These are phyloP conservation scores for Turnix velox DNA, from an alignment of 2,113 vertebrate species.

Conservation along the genomic window DNA sequence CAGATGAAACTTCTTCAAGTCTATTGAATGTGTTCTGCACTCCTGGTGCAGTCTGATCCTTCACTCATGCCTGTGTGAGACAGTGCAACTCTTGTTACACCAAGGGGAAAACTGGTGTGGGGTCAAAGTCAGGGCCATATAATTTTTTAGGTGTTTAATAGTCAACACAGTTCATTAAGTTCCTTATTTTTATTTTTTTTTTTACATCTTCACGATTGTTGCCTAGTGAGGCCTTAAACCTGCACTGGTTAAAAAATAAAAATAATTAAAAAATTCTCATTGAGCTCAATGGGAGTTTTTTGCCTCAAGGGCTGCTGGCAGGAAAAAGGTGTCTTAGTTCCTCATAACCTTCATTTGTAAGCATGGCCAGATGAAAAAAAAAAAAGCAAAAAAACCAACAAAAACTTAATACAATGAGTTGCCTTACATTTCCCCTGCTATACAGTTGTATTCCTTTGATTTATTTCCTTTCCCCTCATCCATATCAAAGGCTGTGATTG, in stretches of 20 bases:
- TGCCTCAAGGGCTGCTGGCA: conserved; percentile 18
- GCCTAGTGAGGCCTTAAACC: conserved; percentile 61
- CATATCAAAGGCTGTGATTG: conserved; percentile 56
- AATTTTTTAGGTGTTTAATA: conserved; percentile 46
- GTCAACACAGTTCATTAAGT: conserved; percentile 18
- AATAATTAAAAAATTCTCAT: conserved; percentile 18
- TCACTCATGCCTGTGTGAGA: conserved; percentile 35
- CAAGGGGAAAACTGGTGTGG: conserved; percentile 33
- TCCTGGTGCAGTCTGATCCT: conserved; percentile 26
- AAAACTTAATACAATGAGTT: conserved; percentile 39
- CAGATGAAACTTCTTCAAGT: conserved; percentile 29
- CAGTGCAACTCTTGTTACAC: conserved; percentile 55
- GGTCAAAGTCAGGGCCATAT: conserved; percentile 47
- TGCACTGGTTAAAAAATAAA: conserved; percentile 34
- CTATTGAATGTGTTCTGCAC: conserved; percentile 61
- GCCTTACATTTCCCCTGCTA: conserved; percentile 52
- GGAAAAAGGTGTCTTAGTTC: background rate
- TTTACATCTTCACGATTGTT: conserved; percentile 37
- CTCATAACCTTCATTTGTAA: background rate
- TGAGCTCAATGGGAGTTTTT: conserved; percentile 58
- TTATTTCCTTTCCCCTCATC: conserved; percentile 20
- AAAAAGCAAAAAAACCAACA: background rate
- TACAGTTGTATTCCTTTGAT: conserved; percentile 39
- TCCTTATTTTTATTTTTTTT: too few relatives aligned
- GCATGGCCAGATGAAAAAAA: background rate